A percentile compares a stretch with the other conserved stretches of the same genome.
Evolutionary conservation across 1,140 invertebrate genomes (phyloP).

Genomic region (Hycleus cichorii): DNA sequence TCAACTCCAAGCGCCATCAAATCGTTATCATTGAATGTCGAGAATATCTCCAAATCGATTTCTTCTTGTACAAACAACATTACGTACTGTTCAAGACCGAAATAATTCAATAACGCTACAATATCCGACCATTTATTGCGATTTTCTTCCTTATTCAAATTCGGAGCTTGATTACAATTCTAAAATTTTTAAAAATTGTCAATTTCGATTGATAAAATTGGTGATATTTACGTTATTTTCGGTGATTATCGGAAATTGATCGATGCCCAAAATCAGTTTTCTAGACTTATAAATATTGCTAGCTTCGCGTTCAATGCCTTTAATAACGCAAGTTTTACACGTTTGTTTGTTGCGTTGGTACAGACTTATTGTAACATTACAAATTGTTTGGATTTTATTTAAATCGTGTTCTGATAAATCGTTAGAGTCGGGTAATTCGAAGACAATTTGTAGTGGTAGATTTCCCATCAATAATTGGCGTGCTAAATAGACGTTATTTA

Average conservation of each 20-base stretch:
- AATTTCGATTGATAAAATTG: not conserved
- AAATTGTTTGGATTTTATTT: slow-evolving; percentile 1
- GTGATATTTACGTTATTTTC: slow-evolving; percentile 29
- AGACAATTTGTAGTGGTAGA: not conserved
- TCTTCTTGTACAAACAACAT: slow-evolving; percentile 70
- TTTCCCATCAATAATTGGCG: not conserved
- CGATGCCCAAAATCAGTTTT: slow-evolving; percentile 65
- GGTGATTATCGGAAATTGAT: slow-evolving; percentile 37
- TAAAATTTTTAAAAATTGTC: slow-evolving; percentile 21
- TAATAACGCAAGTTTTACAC: no score
- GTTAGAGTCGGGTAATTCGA: not conserved
- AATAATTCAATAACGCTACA: slow-evolving; percentile 59
- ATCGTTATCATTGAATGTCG: slow-evolving; percentile 79
- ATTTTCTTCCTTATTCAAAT: slow-evolving; percentile 14
- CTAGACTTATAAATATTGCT: slow-evolving; percentile 83
- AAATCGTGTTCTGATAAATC: not conserved
- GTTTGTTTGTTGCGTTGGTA: no score
- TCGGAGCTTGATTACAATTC: no score
- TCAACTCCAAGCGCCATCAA: slow-evolving; percentile 78
- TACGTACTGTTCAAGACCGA: slow-evolving; percentile 80
- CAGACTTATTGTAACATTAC: not conserved
- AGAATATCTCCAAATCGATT: slow-evolving; percentile 81
- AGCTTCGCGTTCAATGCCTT: no score
- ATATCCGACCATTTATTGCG: slow-evolving; percentile 48
- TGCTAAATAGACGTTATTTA: not conserved